Conservation (phyloP, 2,113 vertebrate species). For the Campylomormyrus tamandua region DNA sequence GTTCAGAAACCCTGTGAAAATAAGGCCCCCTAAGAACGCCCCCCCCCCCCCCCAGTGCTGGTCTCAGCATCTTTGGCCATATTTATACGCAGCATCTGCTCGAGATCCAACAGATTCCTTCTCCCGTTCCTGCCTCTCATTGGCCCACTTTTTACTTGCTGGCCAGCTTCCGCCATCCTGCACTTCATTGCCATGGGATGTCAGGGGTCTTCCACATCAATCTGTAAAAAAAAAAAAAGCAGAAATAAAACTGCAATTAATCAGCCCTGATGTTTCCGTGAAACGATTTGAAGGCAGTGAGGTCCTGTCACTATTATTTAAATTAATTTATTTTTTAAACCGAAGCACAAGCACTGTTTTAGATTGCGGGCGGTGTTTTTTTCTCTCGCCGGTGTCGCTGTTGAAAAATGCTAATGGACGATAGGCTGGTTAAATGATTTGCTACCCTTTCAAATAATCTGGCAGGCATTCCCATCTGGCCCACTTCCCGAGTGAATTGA, state of each 20-base stretch:
- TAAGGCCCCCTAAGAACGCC: not conserved
- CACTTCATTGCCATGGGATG: not conserved
- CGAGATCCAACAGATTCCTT: not conserved
- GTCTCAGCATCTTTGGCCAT: constrained; percentile 25
- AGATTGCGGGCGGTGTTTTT: constrained; percentile 36
- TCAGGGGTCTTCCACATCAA: not conserved
- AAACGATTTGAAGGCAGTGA: constrained; percentile 38
- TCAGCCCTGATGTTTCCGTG: constrained; percentile 34
- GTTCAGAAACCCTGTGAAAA: not conserved
- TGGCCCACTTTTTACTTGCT: not conserved
- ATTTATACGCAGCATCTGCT: constrained; percentile 33
- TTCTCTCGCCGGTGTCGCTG: constrained; percentile 23
- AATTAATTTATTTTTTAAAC: constrained; percentile 9
- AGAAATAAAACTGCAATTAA: constrained; percentile 27
- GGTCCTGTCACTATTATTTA: constrained; percentile 26
- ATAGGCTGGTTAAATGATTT: constrained; percentile 58
- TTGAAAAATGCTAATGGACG: constrained; percentile 57
- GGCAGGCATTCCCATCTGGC: constrained; percentile 63
- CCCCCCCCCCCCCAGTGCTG: not conserved
- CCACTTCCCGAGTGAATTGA: constrained; percentile 49
- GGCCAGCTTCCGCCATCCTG: not conserved
- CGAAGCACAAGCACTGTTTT: constrained; percentile 49
- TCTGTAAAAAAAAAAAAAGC: not conserved
- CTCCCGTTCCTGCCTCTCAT: not conserved
- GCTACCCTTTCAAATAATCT: constrained; percentile 59